Conservation (phyloP, 2,888 invertebrate species). For the Pterostichus madidus region DNA sequence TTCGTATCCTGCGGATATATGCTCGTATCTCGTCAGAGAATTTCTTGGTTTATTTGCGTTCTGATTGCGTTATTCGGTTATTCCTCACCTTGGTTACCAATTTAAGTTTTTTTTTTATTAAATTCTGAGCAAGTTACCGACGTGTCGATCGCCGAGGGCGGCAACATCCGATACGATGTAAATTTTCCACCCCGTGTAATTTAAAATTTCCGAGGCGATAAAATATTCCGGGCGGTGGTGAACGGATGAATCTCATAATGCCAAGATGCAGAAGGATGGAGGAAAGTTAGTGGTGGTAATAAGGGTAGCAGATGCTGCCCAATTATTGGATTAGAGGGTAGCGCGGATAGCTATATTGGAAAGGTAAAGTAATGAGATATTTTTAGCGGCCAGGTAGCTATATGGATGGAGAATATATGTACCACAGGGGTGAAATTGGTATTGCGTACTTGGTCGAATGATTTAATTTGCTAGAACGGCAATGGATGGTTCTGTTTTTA, state of each 20-base stretch:
- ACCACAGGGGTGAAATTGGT: too few relatives aligned
- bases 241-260: constrained; percentile 40
- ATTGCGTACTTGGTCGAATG: too few relatives aligned
- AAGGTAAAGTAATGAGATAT: too few relatives aligned
- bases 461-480: too few relatives aligned
- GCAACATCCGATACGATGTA: constrained; percentile 58
- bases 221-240: constrained; percentile 44
- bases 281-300: constrained; percentile 42
- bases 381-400: too few relatives aligned
- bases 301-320: constrained; percentile 9
- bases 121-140: constrained; percentile 51
- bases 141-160: constrained; percentile 52
- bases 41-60: constrained; percentile 51
- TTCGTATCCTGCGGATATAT: background rate
- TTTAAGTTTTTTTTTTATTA: constrained; percentile 54
- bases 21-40: constrained; percentile 1
- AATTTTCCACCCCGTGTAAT: constrained; percentile 59
- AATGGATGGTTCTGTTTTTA: too few relatives aligned
- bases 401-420: too few relatives aligned
- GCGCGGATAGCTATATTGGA: too few relatives aligned
- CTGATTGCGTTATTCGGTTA: constrained; percentile 38
- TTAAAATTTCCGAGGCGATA: constrained; percentile 59
- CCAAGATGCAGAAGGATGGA: background rate
- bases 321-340: constrained; percentile 5
- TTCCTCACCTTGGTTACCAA: constrained; percentile 39